Evolutionary conservation across 2,113 vertebrate species (phyloP), one percentile per base, ranked within the genome.

Genomic region (Corvus moneduloides): DNA sequence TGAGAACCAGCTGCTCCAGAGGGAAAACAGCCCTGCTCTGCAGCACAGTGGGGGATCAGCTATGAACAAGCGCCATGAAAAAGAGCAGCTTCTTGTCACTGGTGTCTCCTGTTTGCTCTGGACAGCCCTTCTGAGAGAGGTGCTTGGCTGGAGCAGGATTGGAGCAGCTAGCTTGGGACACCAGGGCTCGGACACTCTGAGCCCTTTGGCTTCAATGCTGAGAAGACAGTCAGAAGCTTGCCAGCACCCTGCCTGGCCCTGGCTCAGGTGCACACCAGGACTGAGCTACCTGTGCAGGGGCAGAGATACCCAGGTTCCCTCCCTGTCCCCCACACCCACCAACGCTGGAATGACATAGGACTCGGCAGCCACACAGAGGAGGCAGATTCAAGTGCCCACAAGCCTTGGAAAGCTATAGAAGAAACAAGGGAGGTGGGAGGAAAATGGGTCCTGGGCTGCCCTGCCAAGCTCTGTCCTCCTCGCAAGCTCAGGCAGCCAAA

Each of bases 381-480:
- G n/a, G 62, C 41, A 76, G 58, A 46, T 1, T 13, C 1, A 7
- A 87, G 23, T 77, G 91, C 73, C 66, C 66, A 85, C 16, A 21
- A 59, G 63, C 49, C 49, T 48, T 32, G 16, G 41, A 91, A 85
- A 90, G 28, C 77, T 71, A 48, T 41, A 83, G 52, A 58, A 71
- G n/a, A 17, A 95, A 85, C 79, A 92, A 85, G 52, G 13, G 62
- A 56, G 20, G 79, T 90, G 90, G 78, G 78, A 83, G 51, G 85
- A 82, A 90, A 90, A 62, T 1, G 6, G 63, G 71, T 79, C 63
- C 79, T 49, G 27, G 2, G 16, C 49, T 94, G 75, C 63, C 80
- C 73, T 92, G 87, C 91, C 89, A 89, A 92, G 41, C 89, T 77
- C 63, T 51, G 46, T 90, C 49, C 71, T 85, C n/a, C 58, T 89